phyloP scores from a whole-genome alignment of 1,140 invertebrate genomes.

The Akabosia matsudoensis region DNA sequence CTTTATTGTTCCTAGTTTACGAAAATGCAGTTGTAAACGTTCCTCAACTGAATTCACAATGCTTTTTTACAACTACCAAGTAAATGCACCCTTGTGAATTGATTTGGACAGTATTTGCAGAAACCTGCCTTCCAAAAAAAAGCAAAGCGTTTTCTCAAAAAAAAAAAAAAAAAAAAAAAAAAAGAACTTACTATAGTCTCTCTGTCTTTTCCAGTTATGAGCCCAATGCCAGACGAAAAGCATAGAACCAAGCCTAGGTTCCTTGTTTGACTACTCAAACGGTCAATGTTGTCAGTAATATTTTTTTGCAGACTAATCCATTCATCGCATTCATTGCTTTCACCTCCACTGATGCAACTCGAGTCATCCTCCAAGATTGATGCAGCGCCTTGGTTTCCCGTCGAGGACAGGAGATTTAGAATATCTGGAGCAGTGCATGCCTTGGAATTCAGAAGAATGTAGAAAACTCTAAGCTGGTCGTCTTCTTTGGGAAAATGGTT shows the following conservation, averaged over 20 bases:
- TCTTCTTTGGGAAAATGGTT: neutral
- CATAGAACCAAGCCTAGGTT: conserved; percentile 25
- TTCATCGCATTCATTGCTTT: neutral
- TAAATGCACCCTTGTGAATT: too few species aligned
- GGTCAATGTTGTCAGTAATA: conserved; percentile 23
- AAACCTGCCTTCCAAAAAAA: too few species aligned
- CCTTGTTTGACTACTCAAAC: conserved; percentile 20
- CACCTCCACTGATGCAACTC: neutral
- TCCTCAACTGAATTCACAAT: too few species aligned
- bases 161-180: neutral
- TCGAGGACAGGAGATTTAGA: neutral
- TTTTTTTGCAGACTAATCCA: neutral
- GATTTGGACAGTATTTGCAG: too few species aligned
- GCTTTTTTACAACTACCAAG: too few species aligned
- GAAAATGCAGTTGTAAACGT: too few species aligned
- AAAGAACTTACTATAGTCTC: conserved; percentile 30
- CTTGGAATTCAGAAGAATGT: conserved; percentile 7
- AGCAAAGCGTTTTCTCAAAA: neutral
- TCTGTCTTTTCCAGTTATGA: conserved; percentile 30
- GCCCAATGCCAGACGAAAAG: conserved; percentile 27
- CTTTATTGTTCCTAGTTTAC: too few species aligned
- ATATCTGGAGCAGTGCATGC: neutral
- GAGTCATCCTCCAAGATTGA: neutral
- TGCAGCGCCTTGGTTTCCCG: conserved; percentile 27
- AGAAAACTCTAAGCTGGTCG: neutral